Evolutionary conservation across 2,888 invertebrate genomes (phyloP).

Genomic region (Teinopalpus imperialis): DNA sequence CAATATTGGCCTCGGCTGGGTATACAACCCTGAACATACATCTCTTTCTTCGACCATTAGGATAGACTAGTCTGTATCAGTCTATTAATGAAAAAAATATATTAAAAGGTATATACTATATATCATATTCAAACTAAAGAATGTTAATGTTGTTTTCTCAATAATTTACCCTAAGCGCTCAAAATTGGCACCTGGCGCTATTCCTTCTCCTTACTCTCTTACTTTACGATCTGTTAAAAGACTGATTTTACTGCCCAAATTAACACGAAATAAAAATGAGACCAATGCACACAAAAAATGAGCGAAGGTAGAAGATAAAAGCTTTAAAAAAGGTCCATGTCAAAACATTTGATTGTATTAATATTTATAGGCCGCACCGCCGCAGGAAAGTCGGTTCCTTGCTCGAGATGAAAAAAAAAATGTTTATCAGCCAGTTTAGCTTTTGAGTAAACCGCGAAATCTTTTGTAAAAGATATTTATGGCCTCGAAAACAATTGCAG

Average conservation of each 20-base stretch:
- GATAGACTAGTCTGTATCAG: no score
- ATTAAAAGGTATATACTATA: no score
- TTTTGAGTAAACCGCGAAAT: conserved; percentile 80
- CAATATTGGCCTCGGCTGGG: no score
- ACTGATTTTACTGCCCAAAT: conserved; percentile 80
- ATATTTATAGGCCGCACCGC: conserved; percentile 78
- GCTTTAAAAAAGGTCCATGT: conserved; percentile 79
- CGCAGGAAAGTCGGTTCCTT: conserved; percentile 66
- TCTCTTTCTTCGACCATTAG: no score
- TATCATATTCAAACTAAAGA: no score
- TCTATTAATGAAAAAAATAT: no score
- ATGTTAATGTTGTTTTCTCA: no score
- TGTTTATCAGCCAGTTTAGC: conserved; percentile 80
- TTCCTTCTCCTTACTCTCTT: conserved; percentile 46
- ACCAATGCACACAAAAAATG: conserved; percentile 74
- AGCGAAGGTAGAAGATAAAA: conserved; percentile 78
- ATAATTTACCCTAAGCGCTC: conserved; percentile 21
- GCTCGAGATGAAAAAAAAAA: conserved; percentile 66
- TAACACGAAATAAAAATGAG: conserved; percentile 81
- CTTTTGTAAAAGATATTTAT: conserved; percentile 80
- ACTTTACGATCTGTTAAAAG: conserved; percentile 83
- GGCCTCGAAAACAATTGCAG: conserved; percentile 77
- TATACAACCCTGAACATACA: no score
- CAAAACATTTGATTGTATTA: conserved; percentile 83
- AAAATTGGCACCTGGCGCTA: conserved; percentile 68